Base-by-base conservation (phyloP, 2,888 invertebrate genomes). In the Pterostichus niger region DNA sequence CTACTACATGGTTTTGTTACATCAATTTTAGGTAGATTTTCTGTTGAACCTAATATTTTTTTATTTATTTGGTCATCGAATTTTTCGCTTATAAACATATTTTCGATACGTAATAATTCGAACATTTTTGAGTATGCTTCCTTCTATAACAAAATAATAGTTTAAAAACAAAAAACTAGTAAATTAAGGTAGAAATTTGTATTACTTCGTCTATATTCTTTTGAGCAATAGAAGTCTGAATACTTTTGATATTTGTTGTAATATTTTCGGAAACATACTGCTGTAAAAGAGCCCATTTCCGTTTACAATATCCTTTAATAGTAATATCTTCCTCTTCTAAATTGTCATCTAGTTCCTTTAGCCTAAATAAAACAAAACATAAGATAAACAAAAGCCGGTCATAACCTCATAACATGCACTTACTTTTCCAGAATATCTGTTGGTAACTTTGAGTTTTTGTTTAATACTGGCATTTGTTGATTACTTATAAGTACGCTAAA, bases 261-360 rank as follows among this genome's bases (percentile, higher is more conserved):
- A 86, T 68, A 35, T 84, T 75, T 2, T 73, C 49, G 13, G 86
- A 83, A 11, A 84, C 84, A 83, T 85, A 84, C n/a, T 85, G 82
- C 73, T 86, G 84, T 15, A 87, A 82, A 46, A 87, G 33, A 31
- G 82, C 84, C 87, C 87, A 87, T 82, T 87, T 87, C 77, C 85
- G 85, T 52, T 86, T 86, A 75, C 85, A 86, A 64, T 86, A 87
- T 11, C 86, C 87, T 82, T 87, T 86, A 61, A 84, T 85, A 2
- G 87, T 87, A 2, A 87, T 40, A 73, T 86, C 86, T 0, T 86
- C 86, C 54, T 86, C 86, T 61, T 85, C 49, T 33, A 84, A 85
- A 56, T 86, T 86, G 44, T 79, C 78, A n/a, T 87, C 86, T 49
- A 87, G 68, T 31, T 84, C 82, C 71, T 83, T 82, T 24, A 87